Percentiles rank a stretch among this genome's conserved stretches.
These are phyloP conservation scores for Lithophane leautieri DNA, from an alignment of 2,888 invertebrate species.

Conservation along the genomic window DNA sequence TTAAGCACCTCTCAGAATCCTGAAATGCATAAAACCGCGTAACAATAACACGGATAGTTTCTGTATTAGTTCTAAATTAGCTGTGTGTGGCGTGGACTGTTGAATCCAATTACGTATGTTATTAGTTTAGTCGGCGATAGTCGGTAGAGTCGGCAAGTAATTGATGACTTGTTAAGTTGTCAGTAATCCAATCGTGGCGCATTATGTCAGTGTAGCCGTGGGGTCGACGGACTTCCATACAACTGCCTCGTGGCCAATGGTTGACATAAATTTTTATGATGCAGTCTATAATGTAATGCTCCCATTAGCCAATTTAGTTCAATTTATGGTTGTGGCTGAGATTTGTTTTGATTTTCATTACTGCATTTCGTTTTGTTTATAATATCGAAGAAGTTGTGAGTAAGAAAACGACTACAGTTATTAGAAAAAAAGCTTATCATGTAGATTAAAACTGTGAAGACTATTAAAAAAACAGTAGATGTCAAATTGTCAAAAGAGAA, in stretches of 20 bases:
- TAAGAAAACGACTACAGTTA: background rate
- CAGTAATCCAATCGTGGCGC: conserved; percentile 77
- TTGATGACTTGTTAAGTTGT: conserved; percentile 80
- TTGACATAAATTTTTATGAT: conserved; percentile 70
- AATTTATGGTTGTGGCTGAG: conserved; percentile 63
- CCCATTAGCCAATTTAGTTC: conserved; percentile 74
- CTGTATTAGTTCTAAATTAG: conserved; percentile 63
- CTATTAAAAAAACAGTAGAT: conserved; percentile 43
- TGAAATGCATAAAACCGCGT: conserved; percentile 48
- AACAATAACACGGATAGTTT: conserved; percentile 56
- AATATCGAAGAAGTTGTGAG: background rate
- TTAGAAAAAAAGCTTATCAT: conserved; percentile 3
- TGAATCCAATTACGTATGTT: conserved; percentile 71
- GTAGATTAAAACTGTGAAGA: conserved; percentile 40
- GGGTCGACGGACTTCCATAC: conserved; percentile 78
- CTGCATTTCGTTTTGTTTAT: conserved; percentile 30
- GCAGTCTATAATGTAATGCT: conserved; percentile 67
- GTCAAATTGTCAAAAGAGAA: conserved; percentile 50
- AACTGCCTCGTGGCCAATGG: conserved; percentile 65
- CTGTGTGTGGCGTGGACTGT: conserved; percentile 64
- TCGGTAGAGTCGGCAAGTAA: conserved; percentile 57
- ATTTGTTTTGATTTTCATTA: conserved; percentile 58
- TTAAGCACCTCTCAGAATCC: conserved; percentile 62
- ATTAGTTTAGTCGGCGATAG: conserved; percentile 65
- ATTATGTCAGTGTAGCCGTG: conserved; percentile 77